These are phyloP conservation scores for Trematocara stigmaticum DNA, from an alignment of 2,113 vertebrate genomes.

Conservation along the genomic window DNA sequence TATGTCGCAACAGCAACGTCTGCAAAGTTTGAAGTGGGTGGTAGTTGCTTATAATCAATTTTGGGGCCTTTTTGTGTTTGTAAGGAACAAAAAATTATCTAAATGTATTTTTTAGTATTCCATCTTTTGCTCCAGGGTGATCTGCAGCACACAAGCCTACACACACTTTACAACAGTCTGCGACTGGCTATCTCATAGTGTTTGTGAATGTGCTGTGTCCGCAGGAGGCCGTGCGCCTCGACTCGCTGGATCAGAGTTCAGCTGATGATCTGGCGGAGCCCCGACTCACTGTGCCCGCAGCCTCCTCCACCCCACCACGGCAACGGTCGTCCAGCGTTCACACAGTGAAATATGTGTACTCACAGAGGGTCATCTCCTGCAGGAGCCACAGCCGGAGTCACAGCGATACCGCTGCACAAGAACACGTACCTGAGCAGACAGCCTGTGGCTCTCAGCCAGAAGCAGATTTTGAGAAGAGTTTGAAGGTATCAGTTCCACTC, in stretches of 20 bases:
- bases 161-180: neutral
- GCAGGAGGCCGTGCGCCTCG: conserved; percentile 77
- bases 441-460: neutral
- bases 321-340: conserved; percentile 61
- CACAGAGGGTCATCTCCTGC: conserved; percentile 63
- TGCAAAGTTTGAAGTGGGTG: neutral
- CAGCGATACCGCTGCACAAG: conserved; percentile 25
- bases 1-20: neutral
- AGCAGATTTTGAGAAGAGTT: neutral
- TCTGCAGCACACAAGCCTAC: neutral
- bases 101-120: neutral
- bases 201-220: neutral
- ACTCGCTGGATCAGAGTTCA: conserved; percentile 59
- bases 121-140: neutral
- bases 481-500: conserved; percentile 43
- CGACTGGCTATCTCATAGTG: neutral
- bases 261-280: conserved; percentile 54
- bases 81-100: neutral
- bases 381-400: conserved; percentile 53
- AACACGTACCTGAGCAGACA: conserved; percentile 16
- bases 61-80: neutral
- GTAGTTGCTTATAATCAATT: neutral
- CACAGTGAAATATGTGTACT: conserved; percentile 52
- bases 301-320: conserved; percentile 39
- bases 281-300: conserved; percentile 29